Base-by-base conservation (phyloP, 2,797 vertebrate species). In the Centropyge bicolor region DNA sequence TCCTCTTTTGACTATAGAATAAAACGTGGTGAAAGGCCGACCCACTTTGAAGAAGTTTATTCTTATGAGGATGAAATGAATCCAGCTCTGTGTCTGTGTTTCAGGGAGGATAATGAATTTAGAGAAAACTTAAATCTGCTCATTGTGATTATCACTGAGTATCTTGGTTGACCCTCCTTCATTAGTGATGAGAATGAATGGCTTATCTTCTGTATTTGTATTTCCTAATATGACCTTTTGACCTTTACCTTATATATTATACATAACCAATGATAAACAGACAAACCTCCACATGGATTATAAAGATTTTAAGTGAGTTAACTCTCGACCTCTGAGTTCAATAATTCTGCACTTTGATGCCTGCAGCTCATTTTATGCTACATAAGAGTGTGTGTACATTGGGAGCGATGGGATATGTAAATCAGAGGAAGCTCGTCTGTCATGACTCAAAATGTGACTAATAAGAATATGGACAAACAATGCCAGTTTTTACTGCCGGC, bases 401-500 rank as follows among this genome's bases (percentile, higher is more conserved):
- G 3, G 24, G 70, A 57, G 59, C 31, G 31, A 27, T 43, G 72
- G 73, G 52, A 74, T 49, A 84, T 84, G 78, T 64, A 84, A 83
- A 86, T 81, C 12, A 35, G 60, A 74, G 4, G 20, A 78, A 57
- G 59, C 51, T 86, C 74, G 81, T 84, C 74, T 83, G 77, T 79
- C 73, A 74, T 48, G 20, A 60, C 67, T 74, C 27, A 76, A 67
- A 71, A 63, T 76, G 46, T 74, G 60, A 86, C 73, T 74, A 70
- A 80, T 31, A 70, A 40, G 62, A 80, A 81, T 65, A 43, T 35
- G 54, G 46, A 63, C 64, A 22, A 70, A 89, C 72, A 88, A 90
- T 76, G 81, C 70, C 86, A 85, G 62, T 49, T 86, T 75, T 69
- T 61, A 79, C 80, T 80, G 85, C 80, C 73, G 76, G 76, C 49